These are phyloP conservation scores for Metaphire vulgaris DNA, from an alignment of 1,140 invertebrate genomes.

Conservation along the genomic window DNA sequence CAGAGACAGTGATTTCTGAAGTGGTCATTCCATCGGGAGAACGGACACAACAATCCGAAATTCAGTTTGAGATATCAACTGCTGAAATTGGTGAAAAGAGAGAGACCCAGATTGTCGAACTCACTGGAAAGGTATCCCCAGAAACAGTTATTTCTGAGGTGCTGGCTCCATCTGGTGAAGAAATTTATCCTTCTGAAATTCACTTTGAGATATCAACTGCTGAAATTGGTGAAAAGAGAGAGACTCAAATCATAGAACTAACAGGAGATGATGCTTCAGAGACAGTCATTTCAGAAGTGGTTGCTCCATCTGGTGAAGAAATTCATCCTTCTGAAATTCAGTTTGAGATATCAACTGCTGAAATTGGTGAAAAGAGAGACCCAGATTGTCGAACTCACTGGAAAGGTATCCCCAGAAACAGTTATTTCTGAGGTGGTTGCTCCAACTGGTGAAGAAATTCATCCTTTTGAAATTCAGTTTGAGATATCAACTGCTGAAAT, in stretches of 20 bases:
- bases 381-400: not conserved
- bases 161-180: conserved; percentile 22
- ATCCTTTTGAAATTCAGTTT: conserved; percentile 8
- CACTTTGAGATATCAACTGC: conserved; percentile 19
- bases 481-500: conserved; percentile 22
- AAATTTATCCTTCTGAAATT: conserved; percentile 3
- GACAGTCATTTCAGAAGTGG: conserved; percentile 2
- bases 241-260: not conserved
- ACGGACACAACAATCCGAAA: conserved; percentile 6
- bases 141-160: conserved; percentile 1
- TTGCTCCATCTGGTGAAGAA: conserved; percentile 10
- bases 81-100: not conserved
- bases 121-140: not conserved
- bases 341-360: conserved; percentile 18
- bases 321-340: conserved; percentile 4
- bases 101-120: not conserved
- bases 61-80: conserved; percentile 16
- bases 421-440: conserved; percentile 5
- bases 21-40: conserved; percentile 19
- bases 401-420: not conserved
- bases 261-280: not conserved
- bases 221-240: not conserved
- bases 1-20: not conserved
- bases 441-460: conserved; percentile 20
- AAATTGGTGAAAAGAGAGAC: conserved; percentile 11